These are phyloP conservation scores for Catharus bicknelli DNA, from an alignment of 2,113 vertebrate genomes.

Conservation along the genomic window DNA sequence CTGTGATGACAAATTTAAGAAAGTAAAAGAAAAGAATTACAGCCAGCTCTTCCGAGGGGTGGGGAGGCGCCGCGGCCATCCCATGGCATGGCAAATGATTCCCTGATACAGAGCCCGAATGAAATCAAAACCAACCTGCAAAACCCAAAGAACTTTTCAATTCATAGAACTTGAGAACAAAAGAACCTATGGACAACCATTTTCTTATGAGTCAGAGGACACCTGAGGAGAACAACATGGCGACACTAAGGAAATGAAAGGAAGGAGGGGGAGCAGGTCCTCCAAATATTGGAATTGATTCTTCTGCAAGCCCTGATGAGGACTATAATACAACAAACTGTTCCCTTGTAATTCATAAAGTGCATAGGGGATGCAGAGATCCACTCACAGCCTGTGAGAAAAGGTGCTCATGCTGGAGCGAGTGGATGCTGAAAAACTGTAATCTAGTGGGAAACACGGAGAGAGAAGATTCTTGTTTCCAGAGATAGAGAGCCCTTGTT, in stretches of 20 bases:
- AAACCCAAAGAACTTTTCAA: background rate
- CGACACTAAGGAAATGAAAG: background rate
- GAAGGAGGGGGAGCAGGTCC: background rate
- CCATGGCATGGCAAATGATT: fast-evolving
- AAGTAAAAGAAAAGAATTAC: background rate
- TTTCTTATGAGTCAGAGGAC: background rate
- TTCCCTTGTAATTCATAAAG: background rate
- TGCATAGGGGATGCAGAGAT: background rate
- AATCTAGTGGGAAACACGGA: background rate
- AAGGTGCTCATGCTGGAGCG: fast-evolving
- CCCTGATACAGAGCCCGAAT: fast-evolving
- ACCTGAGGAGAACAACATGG: background rate
- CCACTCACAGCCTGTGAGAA: fast-evolving
- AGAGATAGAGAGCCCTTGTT: background rate
- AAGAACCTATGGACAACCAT: background rate
- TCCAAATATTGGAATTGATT: background rate
- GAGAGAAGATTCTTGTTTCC: background rate
- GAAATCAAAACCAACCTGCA: fast-evolving
- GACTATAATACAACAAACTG: background rate
- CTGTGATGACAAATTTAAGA: background rate
- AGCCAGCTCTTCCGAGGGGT: fast-evolving
- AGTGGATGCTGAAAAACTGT: background rate
- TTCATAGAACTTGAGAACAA: background rate
- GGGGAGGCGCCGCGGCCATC: fast-evolving
- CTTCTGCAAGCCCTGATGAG: background rate